These are phyloP conservation scores for Pogonomyrmex californicus DNA, from an alignment of 1,140 invertebrate species.

Conservation along the genomic window DNA sequence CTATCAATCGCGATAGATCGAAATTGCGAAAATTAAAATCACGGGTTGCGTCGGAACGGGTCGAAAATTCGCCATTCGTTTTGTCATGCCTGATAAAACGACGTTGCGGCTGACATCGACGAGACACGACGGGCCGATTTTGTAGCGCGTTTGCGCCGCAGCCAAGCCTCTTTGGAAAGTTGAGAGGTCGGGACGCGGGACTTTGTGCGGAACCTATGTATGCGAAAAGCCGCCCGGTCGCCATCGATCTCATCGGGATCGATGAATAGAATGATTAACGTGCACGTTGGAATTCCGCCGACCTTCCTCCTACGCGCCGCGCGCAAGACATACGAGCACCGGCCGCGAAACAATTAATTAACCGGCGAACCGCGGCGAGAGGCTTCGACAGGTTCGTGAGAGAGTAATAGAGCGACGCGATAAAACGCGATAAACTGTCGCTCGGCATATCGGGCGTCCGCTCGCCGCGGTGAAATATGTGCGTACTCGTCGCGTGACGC, in stretches of 20 bases:
- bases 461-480: conserved; percentile 5
- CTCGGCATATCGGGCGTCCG: conserved; percentile 11
- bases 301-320: conserved; percentile 64
- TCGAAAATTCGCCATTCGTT: not conserved
- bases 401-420: conserved; percentile 52
- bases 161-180: conserved; percentile 63
- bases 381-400: conserved; percentile 60
- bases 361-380: conserved; percentile 43
- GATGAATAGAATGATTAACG: conserved; percentile 76
- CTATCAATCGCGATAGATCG: not conserved
- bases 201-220: conserved; percentile 46
- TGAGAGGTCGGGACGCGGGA: conserved; percentile 44
- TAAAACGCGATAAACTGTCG: conserved; percentile 57
- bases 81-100: conserved; percentile 3
- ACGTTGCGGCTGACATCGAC: not conserved
- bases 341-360: conserved; percentile 70
- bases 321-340: conserved; percentile 45
- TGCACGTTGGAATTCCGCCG: conserved; percentile 53
- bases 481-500: not conserved
- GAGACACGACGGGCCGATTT: conserved; percentile 43
- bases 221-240: conserved; percentile 35
- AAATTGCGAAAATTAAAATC: not conserved
- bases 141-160: not conserved
- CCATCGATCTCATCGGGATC: conserved; percentile 67
- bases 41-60: not conserved